Evolutionary conservation across 2,797 vertebrate genomes (phyloP).

Genomic region (Enteromius radiatus): DNA sequence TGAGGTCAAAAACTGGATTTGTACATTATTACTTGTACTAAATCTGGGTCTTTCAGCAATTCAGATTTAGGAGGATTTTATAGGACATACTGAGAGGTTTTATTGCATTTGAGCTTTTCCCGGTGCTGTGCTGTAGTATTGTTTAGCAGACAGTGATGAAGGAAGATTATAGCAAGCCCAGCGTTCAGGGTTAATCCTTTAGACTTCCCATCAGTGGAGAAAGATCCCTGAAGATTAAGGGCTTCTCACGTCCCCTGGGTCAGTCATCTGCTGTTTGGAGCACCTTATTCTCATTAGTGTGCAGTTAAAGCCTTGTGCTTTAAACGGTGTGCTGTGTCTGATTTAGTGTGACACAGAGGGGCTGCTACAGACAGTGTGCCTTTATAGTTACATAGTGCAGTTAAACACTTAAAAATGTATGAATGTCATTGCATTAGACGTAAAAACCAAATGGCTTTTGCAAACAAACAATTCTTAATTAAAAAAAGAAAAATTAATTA

Average conservation of each 20-base stretch:
- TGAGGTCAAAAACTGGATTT: neutral
- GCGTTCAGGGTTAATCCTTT: conserved; percentile 19
- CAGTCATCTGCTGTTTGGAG: conserved; percentile 34
- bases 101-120: neutral
- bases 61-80: neutral
- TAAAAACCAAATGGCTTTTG: neutral
- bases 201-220: conserved; percentile 26
- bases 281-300: conserved; percentile 37
- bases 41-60: neutral
- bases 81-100: neutral
- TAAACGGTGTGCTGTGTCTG: conserved; percentile 2
- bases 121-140: neutral
- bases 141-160: conserved; percentile 8
- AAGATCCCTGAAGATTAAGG: conserved; percentile 39
- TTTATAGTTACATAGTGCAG: conserved; percentile 5
- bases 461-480: too few relatives aligned
- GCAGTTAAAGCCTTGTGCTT: conserved; percentile 25
- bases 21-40: neutral
- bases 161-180: conserved; percentile 13
- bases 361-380: neutral
- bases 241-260: conserved; percentile 32
- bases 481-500: too few relatives aligned
- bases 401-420: conserved; percentile 11
- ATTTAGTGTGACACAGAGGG: neutral
- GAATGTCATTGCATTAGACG: neutral